phyloP scores from a whole-genome alignment of 2,797 vertebrate genomes.

The Leptodactylus fallax region DNA sequence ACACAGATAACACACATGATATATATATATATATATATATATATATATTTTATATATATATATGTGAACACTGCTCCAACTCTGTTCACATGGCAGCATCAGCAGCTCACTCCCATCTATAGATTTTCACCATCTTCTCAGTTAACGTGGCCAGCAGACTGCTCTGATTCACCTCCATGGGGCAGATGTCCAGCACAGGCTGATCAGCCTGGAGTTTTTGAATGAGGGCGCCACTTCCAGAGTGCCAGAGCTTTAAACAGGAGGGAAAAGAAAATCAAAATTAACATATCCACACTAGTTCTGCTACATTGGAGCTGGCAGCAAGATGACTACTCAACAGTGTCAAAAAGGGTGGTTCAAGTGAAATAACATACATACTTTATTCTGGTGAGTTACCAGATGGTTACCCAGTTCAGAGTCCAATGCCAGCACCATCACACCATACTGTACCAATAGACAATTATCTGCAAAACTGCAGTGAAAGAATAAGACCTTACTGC shows the following conservation, averaged over 20 bases:
- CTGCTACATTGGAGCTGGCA: too few species aligned
- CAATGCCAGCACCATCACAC: too few species aligned
- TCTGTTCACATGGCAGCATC: background rate
- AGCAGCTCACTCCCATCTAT: slow-evolving; percentile 85
- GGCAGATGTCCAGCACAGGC: slow-evolving; percentile 90
- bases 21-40: background rate
- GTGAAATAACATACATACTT: too few species aligned
- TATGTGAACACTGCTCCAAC: background rate
- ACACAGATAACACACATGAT: background rate
- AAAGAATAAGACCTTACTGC: too few species aligned
- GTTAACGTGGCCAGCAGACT: slow-evolving; percentile 89
- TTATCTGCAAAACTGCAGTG: too few species aligned
- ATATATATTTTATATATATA: background rate
- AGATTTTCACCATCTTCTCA: slow-evolving; percentile 89
- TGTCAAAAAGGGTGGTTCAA: too few species aligned
- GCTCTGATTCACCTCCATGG: slow-evolving; percentile 83
- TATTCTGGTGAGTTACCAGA: too few species aligned
- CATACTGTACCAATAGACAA: too few species aligned
- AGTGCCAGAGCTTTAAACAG: slow-evolving; percentile 89
- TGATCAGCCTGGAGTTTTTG: slow-evolving; percentile 89
- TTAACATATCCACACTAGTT: too few species aligned
- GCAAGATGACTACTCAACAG: too few species aligned
- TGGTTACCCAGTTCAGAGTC: too few species aligned
- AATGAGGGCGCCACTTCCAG: slow-evolving; percentile 83
- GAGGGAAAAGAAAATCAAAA: too few species aligned